phyloP scores from a whole-genome alignment of 2,113 vertebrate genomes.

The Mesoclemmys tuberculata region DNA sequence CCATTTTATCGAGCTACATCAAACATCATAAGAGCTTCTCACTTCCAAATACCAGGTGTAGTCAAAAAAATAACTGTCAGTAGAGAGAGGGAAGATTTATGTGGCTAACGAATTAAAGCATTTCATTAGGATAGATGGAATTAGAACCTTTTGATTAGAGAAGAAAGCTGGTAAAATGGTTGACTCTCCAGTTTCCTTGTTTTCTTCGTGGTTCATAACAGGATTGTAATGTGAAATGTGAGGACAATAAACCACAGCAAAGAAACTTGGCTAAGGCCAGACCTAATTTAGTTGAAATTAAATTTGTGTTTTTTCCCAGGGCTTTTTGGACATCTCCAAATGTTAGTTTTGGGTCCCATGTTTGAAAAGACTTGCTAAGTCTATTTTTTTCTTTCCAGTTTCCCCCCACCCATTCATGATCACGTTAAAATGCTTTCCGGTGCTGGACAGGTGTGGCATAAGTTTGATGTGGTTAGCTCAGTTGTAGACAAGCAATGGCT shows the following conservation, averaged over 20 bases:
- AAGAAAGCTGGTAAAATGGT: constrained; percentile 63
- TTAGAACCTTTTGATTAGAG: constrained; percentile 44
- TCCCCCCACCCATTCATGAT: not conserved
- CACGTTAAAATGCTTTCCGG: not conserved
- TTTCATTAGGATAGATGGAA: constrained; percentile 54
- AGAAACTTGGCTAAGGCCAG: constrained; percentile 49
- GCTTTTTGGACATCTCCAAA: constrained; percentile 55
- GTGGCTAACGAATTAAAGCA: not conserved
- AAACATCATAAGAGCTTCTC: not conserved
- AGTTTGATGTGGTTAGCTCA: constrained; percentile 20
- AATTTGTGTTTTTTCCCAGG: constrained; percentile 47
- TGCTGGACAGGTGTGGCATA: not conserved
- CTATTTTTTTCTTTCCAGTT: constrained; percentile 1
- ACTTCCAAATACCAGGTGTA: constrained; percentile 17
- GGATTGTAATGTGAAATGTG: constrained; percentile 63
- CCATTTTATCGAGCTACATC: not conserved
- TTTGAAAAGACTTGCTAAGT: constrained; percentile 53
- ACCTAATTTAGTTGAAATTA: constrained; percentile 57
- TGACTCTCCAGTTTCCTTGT: constrained; percentile 55
- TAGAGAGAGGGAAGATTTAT: not conserved
- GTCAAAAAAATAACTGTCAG: not conserved
- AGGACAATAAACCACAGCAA: constrained; percentile 57
- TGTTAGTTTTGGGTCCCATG: constrained; percentile 46
- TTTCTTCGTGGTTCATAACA: constrained; percentile 67
- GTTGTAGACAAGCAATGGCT: not conserved